Evolutionary conservation across 2,797 vertebrate species (phyloP).

Genomic region (Betta splendens): DNA sequence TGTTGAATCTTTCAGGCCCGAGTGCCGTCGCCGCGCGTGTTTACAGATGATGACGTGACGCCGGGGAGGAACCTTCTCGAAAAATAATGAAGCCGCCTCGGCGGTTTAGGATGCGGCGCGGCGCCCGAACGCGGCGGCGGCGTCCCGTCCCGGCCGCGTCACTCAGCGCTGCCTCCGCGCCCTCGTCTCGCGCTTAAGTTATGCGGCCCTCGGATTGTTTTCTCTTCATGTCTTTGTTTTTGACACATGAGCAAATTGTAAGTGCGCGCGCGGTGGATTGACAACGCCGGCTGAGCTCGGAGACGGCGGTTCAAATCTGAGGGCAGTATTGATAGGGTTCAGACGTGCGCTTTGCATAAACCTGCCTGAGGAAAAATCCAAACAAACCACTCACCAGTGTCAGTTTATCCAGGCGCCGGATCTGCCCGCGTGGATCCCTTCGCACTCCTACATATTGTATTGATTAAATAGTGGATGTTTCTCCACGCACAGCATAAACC

Average conservation of each 20-base stretch:
- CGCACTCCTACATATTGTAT: conserved; percentile 8
- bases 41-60: conserved; percentile 69
- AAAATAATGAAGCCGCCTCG: conserved; percentile 63
- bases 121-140: conserved; percentile 49
- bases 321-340: conserved; percentile 67
- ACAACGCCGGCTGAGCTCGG: conserved; percentile 54
- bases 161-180: conserved; percentile 35
- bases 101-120: conserved; percentile 56
- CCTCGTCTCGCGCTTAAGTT: conserved; percentile 54
- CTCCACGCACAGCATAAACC: conserved; percentile 37
- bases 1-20: conserved; percentile 44
- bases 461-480: conserved; percentile 36
- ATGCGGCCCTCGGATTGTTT: conserved; percentile 58
- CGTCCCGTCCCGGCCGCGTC: conserved; percentile 46
- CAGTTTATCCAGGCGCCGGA: conserved; percentile 29
- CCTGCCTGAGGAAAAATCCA: conserved; percentile 63
- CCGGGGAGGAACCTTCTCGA: conserved; percentile 54
- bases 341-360: conserved; percentile 74
- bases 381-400: conserved; percentile 59
- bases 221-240: conserved; percentile 64
- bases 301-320: conserved; percentile 58
- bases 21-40: conserved; percentile 21
- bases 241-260: conserved; percentile 63
- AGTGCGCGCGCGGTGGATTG: conserved; percentile 50
- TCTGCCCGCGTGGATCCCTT: conserved; percentile 22